A percentile compares a stretch with the other conserved stretches of the same genome.
Evolutionary conservation across 2,797 vertebrate species (phyloP).

Genomic region (Remorina albescens): DNA sequence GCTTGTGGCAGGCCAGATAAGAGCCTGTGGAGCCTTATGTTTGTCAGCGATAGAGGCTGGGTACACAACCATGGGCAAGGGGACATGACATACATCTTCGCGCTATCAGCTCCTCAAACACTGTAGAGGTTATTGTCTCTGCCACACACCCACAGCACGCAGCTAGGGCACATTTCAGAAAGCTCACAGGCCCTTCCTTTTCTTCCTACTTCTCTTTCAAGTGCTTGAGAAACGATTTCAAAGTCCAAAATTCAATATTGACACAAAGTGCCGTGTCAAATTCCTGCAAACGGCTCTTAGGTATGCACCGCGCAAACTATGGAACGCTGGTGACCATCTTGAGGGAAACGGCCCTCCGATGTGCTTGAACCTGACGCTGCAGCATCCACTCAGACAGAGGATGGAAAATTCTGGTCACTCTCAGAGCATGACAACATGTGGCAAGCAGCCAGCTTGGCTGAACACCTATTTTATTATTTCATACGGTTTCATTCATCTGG

Average conservation of each 20-base stretch:
- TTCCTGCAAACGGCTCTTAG: slow-evolving; percentile 36
- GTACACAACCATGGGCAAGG: slow-evolving; percentile 62
- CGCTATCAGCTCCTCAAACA: slow-evolving; percentile 76
- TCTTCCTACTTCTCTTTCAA: slow-evolving; percentile 38
- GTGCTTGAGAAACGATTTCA: slow-evolving; percentile 34
- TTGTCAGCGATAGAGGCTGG: slow-evolving; percentile 75
- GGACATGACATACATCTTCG: slow-evolving; percentile 68
- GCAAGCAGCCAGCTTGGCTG: background rate
- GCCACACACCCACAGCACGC: slow-evolving; percentile 29
- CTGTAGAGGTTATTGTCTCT: slow-evolving; percentile 57
- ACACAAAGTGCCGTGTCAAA: slow-evolving; percentile 53
- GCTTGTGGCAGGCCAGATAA: slow-evolving; percentile 79
- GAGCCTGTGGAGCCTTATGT: slow-evolving; percentile 66
- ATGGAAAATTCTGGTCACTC: slow-evolving; percentile 18
- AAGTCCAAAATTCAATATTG: slow-evolving; percentile 66
- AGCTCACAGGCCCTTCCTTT: slow-evolving; percentile 33
- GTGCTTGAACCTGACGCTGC: background rate
- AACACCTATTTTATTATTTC: background rate
- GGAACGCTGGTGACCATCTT: slow-evolving; percentile 40
- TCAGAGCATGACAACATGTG: background rate
- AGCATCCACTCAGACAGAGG: slow-evolving; percentile 11
- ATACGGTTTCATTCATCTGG: background rate
- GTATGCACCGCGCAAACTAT: slow-evolving; percentile 2
- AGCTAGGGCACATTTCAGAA: slow-evolving; percentile 46
- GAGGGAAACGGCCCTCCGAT: slow-evolving; percentile 34